Evolutionary conservation across 2,113 vertebrate genomes (phyloP), one percentile per base, ranked within the genome.

Genomic region (Tachuris rubrigastra): DNA sequence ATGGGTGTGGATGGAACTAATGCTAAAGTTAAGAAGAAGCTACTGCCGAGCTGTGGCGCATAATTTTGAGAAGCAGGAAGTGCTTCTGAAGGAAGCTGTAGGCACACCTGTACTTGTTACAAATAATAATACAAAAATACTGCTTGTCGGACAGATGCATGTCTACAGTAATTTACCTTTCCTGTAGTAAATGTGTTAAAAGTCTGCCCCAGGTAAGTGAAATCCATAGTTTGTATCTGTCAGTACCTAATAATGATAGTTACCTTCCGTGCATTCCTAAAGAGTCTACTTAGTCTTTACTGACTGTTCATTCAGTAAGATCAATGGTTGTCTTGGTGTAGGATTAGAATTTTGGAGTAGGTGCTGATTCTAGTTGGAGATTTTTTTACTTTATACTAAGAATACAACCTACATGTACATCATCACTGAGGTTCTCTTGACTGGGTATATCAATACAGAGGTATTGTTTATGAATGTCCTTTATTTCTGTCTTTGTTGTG

Each of bases 41-140:
- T 42, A 33, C 37, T 69, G 52, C 55, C 0, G 0, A 84, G 39
- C 69, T 73, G 47, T 46, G 20, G 63, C 8, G 3, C 8, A 1
- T 71, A 6, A 52, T 85, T 78, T 58, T 84, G 78, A 90, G 50
- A 73, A 73, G 80, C 20, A 53, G 31, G 17, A 85, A 72, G 21
- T 60, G 47, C 14, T 90, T 74, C 72, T 42, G 65, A 74, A 73
- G 31, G 68, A 75, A 90, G 56, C 15, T 76, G n/a, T 46, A 24
- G 25, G 30, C 47, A 24, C 44, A 49, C 15, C 15, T 77, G 2
- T 35, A 41, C 28, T 76, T 56, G 35, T 58, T 79, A 33, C 18
- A 65, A 31, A 49, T 65, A 80, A 53, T 23, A 76, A 20, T 37
- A 47, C 37, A 80, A 50, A 92, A 68, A 18, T 42, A 53, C 21